A percentile compares a stretch with the other conserved stretches of the same genome.
Evolutionary conservation across 1,140 invertebrate genomes (phyloP).

Genomic region (Zaprionus davidi): DNA sequence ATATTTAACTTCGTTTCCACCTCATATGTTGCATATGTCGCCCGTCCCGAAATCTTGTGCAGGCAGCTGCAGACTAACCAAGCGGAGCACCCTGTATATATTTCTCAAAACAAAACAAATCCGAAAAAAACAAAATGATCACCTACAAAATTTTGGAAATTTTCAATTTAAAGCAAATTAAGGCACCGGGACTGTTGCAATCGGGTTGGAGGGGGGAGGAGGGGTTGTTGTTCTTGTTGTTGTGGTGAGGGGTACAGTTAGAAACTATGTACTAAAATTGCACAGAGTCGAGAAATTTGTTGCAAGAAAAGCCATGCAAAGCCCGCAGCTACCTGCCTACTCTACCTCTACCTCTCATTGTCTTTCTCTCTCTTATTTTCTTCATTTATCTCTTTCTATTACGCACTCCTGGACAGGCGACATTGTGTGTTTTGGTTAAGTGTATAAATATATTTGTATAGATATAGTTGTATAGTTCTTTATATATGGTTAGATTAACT

Average conservation of each 20-base stretch:
- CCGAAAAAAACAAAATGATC: background rate
- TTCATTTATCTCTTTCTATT: background rate
- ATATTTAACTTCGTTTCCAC: background rate
- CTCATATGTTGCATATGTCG: background rate
- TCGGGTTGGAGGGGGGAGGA: background rate
- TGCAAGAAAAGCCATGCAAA: background rate
- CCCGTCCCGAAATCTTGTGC: background rate
- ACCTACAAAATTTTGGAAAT: background rate
- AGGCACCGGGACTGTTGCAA: conserved; percentile 66
- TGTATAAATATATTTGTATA: conserved; percentile 19
- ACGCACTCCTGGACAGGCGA: conserved; percentile 19
- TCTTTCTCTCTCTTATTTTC: conserved; percentile 7
- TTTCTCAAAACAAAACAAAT: conserved; percentile 37
- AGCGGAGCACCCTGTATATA: background rate
- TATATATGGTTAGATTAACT: conserved; percentile 36
- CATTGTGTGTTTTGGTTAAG: conserved; percentile 13
- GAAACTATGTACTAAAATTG: conserved; percentile 9
- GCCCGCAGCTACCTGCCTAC: background rate
- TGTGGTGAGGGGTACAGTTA: conserved; percentile 38
- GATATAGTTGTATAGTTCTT: conserved; percentile 11
- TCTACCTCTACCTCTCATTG: background rate
- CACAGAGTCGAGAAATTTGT: conserved; percentile 22
- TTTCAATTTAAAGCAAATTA: conserved; percentile 58
- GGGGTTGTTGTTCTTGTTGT: background rate
- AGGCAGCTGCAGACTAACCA: background rate